These are phyloP conservation scores for Salmo trutta DNA, from an alignment of 2,797 vertebrate species.

Conservation along the genomic window DNA sequence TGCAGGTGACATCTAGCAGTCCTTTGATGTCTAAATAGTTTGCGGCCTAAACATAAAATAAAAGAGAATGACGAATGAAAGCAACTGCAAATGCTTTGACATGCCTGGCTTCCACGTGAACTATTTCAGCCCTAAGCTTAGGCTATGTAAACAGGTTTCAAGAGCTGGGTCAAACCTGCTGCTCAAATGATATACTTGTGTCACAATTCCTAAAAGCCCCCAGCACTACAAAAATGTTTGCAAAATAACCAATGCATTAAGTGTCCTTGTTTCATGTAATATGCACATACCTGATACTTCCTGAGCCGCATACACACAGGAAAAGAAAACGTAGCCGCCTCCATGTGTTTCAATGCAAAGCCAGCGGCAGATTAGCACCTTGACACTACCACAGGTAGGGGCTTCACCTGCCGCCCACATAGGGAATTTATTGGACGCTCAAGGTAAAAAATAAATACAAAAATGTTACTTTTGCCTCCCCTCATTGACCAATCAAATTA, in stretches of 20 bases:
- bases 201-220: slow-evolving; percentile 50
- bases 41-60: slow-evolving; percentile 81
- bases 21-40: slow-evolving; percentile 99
- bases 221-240: slow-evolving; percentile 21
- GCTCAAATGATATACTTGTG: slow-evolving; percentile 29
- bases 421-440: neutral
- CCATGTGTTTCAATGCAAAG: neutral
- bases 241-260: neutral
- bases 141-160: slow-evolving; percentile 33
- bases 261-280: neutral
- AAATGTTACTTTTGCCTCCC: neutral
- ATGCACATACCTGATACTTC: neutral
- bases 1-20: slow-evolving; percentile 92
- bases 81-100: neutral
- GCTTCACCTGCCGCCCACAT: neutral
- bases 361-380: neutral
- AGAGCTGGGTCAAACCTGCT: neutral
- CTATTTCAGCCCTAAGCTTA: neutral
- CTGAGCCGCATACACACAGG: neutral
- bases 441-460: neutral
- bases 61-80: neutral
- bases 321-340: neutral
- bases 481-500: too few relatives aligned
- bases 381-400: neutral
- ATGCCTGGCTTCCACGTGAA: neutral